Evolutionary conservation across 2,113 vertebrate species (phyloP), one percentile per base, ranked within the genome.

Genomic region (Stegastes partitus): DNA sequence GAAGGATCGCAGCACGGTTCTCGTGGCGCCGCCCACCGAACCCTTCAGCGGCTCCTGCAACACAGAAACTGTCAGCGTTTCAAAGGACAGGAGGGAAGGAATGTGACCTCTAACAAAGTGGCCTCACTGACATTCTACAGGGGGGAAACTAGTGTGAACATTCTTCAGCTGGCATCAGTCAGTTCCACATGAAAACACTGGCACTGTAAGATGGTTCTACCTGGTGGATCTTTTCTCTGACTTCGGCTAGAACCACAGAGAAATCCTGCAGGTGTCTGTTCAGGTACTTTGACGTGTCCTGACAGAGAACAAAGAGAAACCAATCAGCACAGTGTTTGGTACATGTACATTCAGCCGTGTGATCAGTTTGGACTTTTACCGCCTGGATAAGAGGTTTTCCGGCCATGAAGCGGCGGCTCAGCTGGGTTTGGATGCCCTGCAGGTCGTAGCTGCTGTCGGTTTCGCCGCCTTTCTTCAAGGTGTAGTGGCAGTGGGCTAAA

Each of bases 401-500:
- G 34, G 84, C 76, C 45, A 95, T 61, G 68, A 93, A 94, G 39
- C 84, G 75, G 1, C 91, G 87, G 23, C 70, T 50, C 54, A 95
- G 86, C 37, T 95, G 89, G 4, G 76, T 90, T 18, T 95, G 88
- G 44, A 94, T 88, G 4, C 64, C 87, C 10, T 0, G 63, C 71
- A 94, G 82, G n/a, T 95, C 79, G 25, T 90, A 94, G 71, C 44
- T 87, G 11, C 63, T 82, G 79, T 58, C 69, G 0, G 89, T 94
- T 85, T 93, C 89, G 0, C 90, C 85, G 2, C 93, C 93, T 73
- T 86, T 93, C 83, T 82, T 81, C 67, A 95, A 47, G 0, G 89
- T 93, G 89, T 95, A 95, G 34, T 94, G 92, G 66, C 94, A 93
- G 85, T 94, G 88, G 1, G 92, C 68, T n/a, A 94, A 65, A 65